These are phyloP conservation scores for Eulemur macaco DNA, from an alignment of 2,113 vertebrate species.

Conservation along the genomic window DNA sequence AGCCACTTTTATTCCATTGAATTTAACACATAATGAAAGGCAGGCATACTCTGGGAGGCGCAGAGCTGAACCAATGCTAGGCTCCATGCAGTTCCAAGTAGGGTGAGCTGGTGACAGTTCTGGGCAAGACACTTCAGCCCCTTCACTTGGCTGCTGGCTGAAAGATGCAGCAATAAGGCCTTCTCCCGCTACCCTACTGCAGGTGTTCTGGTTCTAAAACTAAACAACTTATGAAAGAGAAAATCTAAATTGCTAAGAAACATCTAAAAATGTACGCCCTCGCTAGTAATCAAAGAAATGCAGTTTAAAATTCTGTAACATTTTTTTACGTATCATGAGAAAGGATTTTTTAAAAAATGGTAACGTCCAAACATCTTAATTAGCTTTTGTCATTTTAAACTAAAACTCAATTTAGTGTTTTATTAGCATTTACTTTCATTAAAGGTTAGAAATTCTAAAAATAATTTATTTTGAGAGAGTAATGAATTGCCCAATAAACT, in stretches of 20 bases:
- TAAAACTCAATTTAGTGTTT: not conserved
- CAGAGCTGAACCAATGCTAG: not conserved
- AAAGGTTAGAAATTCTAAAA: conserved; percentile 14
- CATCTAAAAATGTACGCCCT: not conserved
- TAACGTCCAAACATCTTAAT: not conserved
- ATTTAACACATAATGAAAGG: conserved; percentile 6
- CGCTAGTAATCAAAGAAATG: not conserved
- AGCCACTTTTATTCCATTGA: conserved; percentile 39
- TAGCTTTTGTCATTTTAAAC: not conserved
- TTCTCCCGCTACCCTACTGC: not conserved
- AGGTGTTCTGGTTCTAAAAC: not conserved
- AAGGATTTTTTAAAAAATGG: not conserved
- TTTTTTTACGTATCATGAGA: not conserved
- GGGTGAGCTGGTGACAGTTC: not conserved
- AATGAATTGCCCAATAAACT: conserved; percentile 17
- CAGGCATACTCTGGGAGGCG: not conserved
- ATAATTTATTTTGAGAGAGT: not conserved
- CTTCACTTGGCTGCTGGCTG: not conserved
- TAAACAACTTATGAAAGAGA: not conserved
- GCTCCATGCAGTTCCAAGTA: not conserved
- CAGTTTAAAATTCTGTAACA: not conserved
- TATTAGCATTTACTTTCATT: conserved; percentile 4
- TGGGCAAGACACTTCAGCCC: not conserved
- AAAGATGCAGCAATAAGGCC: not conserved
- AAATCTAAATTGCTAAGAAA: not conserved